These are phyloP conservation scores for Leptodactylus fallax DNA, from an alignment of 2,797 vertebrate species.

Conservation along the genomic window DNA sequence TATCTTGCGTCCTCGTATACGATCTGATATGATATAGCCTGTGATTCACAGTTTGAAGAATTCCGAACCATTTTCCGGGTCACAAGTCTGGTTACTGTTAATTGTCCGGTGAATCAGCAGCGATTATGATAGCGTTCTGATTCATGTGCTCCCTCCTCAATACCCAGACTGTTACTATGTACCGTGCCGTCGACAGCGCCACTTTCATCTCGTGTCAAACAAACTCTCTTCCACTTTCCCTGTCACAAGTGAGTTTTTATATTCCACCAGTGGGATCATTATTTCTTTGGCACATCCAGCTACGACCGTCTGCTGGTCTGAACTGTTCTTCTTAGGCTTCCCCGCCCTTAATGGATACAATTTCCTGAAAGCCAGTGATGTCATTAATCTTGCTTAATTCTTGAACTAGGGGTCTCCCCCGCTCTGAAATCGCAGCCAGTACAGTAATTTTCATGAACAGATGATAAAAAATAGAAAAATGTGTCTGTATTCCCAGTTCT, in stretches of 20 bases:
- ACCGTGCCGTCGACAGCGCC: neutral
- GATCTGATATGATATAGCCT: slow-evolving; percentile 31
- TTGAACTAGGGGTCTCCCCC: slow-evolving; percentile 44
- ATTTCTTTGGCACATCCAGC: slow-evolving; percentile 28
- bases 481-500: neutral
- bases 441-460: neutral
- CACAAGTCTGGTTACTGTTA: slow-evolving; percentile 31
- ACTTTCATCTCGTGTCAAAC: slow-evolving; percentile 28
- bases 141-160: slow-evolving; percentile 50
- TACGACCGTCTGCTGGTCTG: slow-evolving; percentile 21
- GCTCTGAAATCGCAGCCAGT: neutral
- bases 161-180: slow-evolving; percentile 21
- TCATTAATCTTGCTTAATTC: slow-evolving; percentile 52
- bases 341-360: slow-evolving; percentile 43
- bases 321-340: neutral
- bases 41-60: slow-evolving; percentile 55
- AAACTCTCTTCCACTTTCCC: neutral
- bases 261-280: slow-evolving; percentile 29
- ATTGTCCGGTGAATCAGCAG: slow-evolving; percentile 34
- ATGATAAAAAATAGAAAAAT: neutral
- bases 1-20: neutral
- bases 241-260: slow-evolving; percentile 15
- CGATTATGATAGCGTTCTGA: slow-evolving; percentile 45
- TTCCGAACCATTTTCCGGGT: neutral
- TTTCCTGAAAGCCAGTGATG: slow-evolving; percentile 57